Conservation (phyloP, 1,140 invertebrate genomes). For the Pogonomyrmex barbatus region DNA sequence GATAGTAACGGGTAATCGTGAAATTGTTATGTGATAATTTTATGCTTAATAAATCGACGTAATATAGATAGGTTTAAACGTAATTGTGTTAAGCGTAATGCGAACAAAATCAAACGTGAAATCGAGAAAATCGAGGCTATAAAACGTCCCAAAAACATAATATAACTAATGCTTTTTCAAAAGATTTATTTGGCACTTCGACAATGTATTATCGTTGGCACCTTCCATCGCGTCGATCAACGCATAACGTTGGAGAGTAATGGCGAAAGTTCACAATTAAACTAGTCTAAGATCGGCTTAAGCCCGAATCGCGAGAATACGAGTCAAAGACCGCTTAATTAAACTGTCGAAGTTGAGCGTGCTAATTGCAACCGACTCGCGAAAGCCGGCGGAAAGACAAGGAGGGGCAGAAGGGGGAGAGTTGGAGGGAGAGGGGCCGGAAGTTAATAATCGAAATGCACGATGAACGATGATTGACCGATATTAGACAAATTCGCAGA, state of each 20-base stretch:
- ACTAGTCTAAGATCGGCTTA: conserved; percentile 63
- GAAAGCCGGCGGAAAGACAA: background rate
- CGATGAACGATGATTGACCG: conserved; percentile 14
- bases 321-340: conserved; percentile 81
- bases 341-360: conserved; percentile 81
- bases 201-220: conserved; percentile 39
- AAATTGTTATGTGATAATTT: background rate
- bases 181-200: background rate
- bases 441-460: conserved; percentile 45
- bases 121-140: background rate
- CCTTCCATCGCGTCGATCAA: conserved; percentile 51
- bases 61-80: background rate
- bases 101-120: background rate
- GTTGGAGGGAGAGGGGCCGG: too few species aligned
- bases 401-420: background rate
- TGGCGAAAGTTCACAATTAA: conserved; percentile 65
- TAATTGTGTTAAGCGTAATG: background rate
- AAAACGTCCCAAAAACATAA: background rate
- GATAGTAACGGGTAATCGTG: background rate
- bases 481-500: conserved; percentile 29
- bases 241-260: conserved; percentile 58
- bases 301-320: conserved; percentile 60
- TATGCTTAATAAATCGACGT: background rate
- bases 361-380: conserved; percentile 82
- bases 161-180: background rate